Evolutionary conservation across 1,140 invertebrate species (phyloP).

Genomic region (Aphis craccivora): DNA sequence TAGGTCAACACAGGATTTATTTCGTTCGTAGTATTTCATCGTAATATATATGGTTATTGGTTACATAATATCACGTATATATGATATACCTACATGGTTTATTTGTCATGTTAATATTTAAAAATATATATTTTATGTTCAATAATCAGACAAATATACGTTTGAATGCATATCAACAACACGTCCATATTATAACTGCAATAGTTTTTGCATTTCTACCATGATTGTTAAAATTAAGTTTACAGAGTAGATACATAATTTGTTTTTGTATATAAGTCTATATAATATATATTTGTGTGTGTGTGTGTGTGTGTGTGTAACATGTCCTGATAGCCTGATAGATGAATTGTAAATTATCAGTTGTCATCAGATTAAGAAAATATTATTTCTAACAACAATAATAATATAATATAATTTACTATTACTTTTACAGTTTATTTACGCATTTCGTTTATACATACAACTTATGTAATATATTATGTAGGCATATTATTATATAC

Average conservation of each 20-base stretch:
- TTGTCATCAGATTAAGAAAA: neutral
- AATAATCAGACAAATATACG: neutral
- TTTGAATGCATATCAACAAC: neutral
- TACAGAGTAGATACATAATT: neutral
- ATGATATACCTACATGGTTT: neutral
- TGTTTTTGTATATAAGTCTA: neutral
- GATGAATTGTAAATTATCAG: neutral
- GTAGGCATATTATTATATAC: too few relatives aligned
- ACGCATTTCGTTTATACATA: neutral
- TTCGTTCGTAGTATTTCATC: neutral
- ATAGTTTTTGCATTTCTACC: neutral
- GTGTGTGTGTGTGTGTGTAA: too few relatives aligned
- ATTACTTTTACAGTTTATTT: neutral
- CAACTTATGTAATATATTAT: neutral
- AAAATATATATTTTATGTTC: neutral
- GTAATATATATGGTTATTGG: neutral
- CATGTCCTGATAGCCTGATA: too few relatives aligned
- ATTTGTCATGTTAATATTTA: neutral
- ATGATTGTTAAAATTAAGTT: neutral
- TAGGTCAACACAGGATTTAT: neutral
- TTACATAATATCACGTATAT: neutral
- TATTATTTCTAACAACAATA: neutral
- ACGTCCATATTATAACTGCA: neutral
- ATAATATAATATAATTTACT: neutral
- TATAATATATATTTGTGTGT: neutral